phyloP scores from a whole-genome alignment of 2,888 invertebrate genomes.

The Tenthredo mesomela region DNA sequence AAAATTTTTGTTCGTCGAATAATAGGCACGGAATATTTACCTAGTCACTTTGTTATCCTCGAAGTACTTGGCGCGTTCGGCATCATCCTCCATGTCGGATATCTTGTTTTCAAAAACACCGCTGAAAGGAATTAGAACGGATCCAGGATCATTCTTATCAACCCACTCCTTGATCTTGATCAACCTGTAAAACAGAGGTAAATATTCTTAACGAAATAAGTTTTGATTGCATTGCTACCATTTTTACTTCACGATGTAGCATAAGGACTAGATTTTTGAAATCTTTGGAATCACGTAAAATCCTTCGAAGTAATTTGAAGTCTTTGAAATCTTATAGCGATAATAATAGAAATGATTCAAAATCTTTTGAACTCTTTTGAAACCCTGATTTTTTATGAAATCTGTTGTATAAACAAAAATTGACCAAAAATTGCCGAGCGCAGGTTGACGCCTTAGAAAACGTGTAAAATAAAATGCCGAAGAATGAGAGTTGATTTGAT shows the following conservation, averaged over 20 bases:
- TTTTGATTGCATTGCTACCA: slow-evolving; percentile 27
- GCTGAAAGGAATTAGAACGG: slow-evolving; percentile 97
- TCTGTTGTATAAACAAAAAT: neutral
- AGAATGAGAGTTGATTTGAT: neutral
- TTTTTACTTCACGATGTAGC: neutral
- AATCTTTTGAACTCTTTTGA: neutral
- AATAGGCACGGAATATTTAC: slow-evolving; percentile 77
- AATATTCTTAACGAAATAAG: neutral
- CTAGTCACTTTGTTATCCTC: slow-evolving; percentile 91
- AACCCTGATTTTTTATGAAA: neutral
- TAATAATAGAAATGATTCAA: neutral
- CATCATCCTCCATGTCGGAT: slow-evolving; percentile 90
- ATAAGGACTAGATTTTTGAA: neutral
- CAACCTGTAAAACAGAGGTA: slow-evolving; percentile 82
- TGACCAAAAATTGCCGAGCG: neutral
- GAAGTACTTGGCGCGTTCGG: slow-evolving; percentile 87
- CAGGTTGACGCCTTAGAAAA: neutral
- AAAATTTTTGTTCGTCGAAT: neutral
- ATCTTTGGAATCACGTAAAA: too few relatives aligned
- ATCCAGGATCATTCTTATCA: slow-evolving; percentile 97
- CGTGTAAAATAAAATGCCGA: neutral
- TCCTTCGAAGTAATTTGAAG: too few relatives aligned
- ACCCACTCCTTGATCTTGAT: slow-evolving; percentile 99
- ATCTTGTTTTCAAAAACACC: slow-evolving; percentile 94
- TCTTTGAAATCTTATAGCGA: neutral